Evolutionary conservation across 2,888 invertebrate genomes (phyloP), one percentile per base, ranked within the genome.

Genomic region (Erebia palarica): DNA sequence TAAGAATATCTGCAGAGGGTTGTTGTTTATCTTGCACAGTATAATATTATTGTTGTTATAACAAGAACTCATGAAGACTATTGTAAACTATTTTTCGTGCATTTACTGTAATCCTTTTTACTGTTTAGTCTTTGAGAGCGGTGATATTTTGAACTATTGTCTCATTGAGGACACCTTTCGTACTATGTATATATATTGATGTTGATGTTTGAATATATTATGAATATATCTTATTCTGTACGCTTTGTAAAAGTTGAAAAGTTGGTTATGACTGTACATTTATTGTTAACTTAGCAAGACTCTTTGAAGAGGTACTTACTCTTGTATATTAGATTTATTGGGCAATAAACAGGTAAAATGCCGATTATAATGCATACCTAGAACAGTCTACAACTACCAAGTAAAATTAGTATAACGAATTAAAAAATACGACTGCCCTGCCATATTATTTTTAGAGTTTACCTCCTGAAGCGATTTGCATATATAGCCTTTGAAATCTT

Each of bases 41-140:
- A 82, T 82, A 86, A 83, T 27, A 57, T 16, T 85, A 84, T 88
- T 89, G 86, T 90, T 88, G 67, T 67, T 67, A n/a, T n/a, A 21
- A 86, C 78, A 81, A 81, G 75, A 85, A 86, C 82, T 84, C 81
- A 82, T 87, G 85, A 91, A 63, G 88, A 91, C 89, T 91, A 89
- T 84, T 63, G 82, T 86, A 83, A 58, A 90, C 91, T 93, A 93
- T 93, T 92, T 93, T 93, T 92, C 88, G 92, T 89, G 91, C 88
- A 91, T 93, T 92, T 93, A 93, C 92, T 93, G 91, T 91, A 92
- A 91, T 87, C 86, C 87, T 88, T 91, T 90, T 87, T 89, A 92
- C 86, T 86, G 85, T 86, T 86, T 86, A 87, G 78, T 86, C 82
- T 86, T 81, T 90, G 90, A 86, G 87, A 84, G 85, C 81, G 88